A percentile compares a stretch with the other conserved stretches of the same genome.
Conservation (phyloP, 2,113 vertebrate genomes). For the Labeo catla region DNA sequence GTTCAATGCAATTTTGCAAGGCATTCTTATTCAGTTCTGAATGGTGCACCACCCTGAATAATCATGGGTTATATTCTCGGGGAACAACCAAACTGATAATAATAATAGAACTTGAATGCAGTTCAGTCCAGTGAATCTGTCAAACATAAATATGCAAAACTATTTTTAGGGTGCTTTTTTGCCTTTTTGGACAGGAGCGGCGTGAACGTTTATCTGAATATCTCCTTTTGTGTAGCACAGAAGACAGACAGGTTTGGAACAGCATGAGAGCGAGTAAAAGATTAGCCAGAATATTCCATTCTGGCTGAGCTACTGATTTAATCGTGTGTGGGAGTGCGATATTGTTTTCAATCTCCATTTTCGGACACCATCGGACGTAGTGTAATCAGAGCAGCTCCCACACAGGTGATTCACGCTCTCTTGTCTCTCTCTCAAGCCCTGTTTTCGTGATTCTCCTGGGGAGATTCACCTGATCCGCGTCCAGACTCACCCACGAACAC, state of each 20-base stretch:
- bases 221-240: not conserved
- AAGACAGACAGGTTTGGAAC: not conserved
- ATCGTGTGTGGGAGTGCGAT: not conserved
- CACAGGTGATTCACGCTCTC: constrained; percentile 25
- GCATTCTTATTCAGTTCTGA: no score
- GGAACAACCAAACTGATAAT: no score
- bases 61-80: no score
- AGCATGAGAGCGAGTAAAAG: not conserved
- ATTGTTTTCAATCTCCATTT: constrained; percentile 6
- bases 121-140: not conserved
- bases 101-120: not conserved
- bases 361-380: not conserved
- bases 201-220: not conserved
- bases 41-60: no score
- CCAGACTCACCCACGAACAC: constrained; percentile 38
- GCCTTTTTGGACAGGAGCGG: not conserved
- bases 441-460: not conserved
- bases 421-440: not conserved
- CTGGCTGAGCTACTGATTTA: not conserved
- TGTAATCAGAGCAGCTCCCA: not conserved
- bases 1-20: no score
- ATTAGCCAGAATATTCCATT: not conserved
- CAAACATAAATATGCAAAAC: not conserved
- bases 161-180: not conserved
- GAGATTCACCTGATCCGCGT: constrained; percentile 20